Evolutionary conservation across 2,888 invertebrate species (phyloP).

Genomic region (Drosophila vallismaia): DNA sequence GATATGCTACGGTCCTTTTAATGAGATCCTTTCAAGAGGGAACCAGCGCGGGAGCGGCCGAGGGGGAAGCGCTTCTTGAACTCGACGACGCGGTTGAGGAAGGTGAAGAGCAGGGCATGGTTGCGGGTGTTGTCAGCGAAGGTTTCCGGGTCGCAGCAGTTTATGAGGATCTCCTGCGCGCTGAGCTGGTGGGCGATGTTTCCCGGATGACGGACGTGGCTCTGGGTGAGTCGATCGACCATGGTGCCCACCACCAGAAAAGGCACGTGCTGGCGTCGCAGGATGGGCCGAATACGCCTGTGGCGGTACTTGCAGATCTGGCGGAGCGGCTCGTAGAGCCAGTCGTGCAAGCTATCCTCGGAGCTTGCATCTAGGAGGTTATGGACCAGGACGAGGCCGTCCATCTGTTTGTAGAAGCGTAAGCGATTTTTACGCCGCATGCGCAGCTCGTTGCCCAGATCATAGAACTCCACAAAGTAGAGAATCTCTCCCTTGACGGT

Average conservation of each 20-base stretch:
- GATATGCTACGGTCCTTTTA: no score
- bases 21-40: background rate
- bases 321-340: conserved; percentile 55
- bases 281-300: conserved; percentile 39
- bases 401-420: conserved; percentile 48
- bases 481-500: conserved; percentile 25
- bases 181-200: conserved; percentile 57
- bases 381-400: conserved; percentile 62
- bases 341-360: conserved; percentile 59
- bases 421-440: conserved; percentile 40
- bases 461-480: conserved; percentile 65
- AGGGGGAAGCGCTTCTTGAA: conserved; percentile 41
- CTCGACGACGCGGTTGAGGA: conserved; percentile 59
- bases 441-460: conserved; percentile 43
- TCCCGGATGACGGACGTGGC: conserved; percentile 27
- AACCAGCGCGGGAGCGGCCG: no score
- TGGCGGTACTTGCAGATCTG: conserved; percentile 54
- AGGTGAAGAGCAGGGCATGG: conserved; percentile 46
- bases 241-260: conserved; percentile 66
- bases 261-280: conserved; percentile 51
- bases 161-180: conserved; percentile 58
- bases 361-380: conserved; percentile 49
- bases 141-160: conserved; percentile 45
- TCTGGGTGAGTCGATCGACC: conserved; percentile 43
- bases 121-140: conserved; percentile 48